phyloP scores from a whole-genome alignment of 2,113 vertebrate genomes.

The Capreolus pygargus region DNA sequence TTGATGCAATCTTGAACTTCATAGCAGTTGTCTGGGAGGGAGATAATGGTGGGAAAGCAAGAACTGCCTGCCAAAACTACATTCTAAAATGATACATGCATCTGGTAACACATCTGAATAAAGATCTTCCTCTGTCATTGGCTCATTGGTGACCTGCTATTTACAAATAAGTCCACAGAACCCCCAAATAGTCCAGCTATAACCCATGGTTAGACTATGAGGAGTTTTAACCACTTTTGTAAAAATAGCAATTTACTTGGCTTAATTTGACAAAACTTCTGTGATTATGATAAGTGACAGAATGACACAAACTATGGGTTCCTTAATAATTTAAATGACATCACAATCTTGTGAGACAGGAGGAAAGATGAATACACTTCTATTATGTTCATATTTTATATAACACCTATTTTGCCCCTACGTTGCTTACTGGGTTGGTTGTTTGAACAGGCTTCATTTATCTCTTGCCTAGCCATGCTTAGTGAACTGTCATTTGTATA shows the following conservation, averaged over 20 bases:
- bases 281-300: conserved; percentile 62
- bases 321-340: conserved; percentile 67
- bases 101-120: not conserved
- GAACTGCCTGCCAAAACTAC: not conserved
- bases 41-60: not conserved
- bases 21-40: not conserved
- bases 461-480: conserved; percentile 47
- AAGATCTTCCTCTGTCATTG: not conserved
- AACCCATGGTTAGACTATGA: conserved; percentile 5
- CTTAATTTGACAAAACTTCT: conserved; percentile 54
- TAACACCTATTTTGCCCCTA: conserved; percentile 55
- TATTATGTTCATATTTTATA: conserved; percentile 64
- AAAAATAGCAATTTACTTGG: conserved; percentile 3
- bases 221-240: not conserved
- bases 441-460: conserved; percentile 56
- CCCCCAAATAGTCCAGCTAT: not conserved
- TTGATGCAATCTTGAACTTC: not conserved
- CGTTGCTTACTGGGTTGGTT: conserved; percentile 43
- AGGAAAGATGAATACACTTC: conserved; percentile 52
- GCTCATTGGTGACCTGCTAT: not conserved
- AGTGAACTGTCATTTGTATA: conserved; percentile 62
- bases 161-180: not conserved
- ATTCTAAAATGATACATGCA: not conserved
- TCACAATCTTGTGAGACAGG: not conserved
- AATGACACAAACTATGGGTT: conserved; percentile 52